Percentiles rank a stretch among this genome's conserved stretches.
Conservation (phyloP, 2,113 vertebrate genomes). For the Dendropsophus ebraccatus region DNA sequence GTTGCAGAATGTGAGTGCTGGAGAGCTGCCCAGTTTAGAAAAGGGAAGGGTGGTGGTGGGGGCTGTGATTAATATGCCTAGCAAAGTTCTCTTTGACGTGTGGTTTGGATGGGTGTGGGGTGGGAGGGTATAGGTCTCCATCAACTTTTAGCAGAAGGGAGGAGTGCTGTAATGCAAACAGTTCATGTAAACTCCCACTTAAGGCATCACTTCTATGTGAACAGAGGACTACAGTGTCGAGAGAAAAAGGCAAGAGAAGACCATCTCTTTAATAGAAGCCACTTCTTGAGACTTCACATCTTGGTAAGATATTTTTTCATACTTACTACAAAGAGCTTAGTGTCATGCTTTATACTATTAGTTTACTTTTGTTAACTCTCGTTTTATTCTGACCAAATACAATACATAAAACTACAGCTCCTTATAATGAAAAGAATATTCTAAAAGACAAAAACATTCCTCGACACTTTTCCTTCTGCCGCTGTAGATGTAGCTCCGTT, state of each 20-base stretch:
- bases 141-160: constrained; percentile 46
- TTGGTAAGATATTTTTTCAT: constrained; percentile 24
- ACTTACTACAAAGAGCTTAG: not conserved
- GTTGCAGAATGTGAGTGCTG: constrained; percentile 37
- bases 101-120: constrained; percentile 52
- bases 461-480: not conserved
- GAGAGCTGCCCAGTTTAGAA: constrained; percentile 47
- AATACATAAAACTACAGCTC: not conserved
- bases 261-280: not conserved
- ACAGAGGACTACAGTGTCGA: constrained; percentile 34
- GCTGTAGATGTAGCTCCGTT: not conserved
- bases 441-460: not conserved
- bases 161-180: constrained; percentile 50
- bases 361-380: not conserved
- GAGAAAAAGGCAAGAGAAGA: not conserved
- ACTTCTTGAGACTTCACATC: not conserved
- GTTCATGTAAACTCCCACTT: constrained; percentile 46
- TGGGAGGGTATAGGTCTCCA: constrained; percentile 46
- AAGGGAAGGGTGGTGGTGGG: constrained; percentile 45
- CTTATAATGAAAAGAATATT: not conserved
- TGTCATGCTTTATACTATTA: not conserved
- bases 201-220: constrained; percentile 43
- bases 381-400: not conserved
- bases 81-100: constrained; percentile 50
- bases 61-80: constrained; percentile 45